Conservation (phyloP, 2,888 invertebrate genomes). For the Stenchaetothrips biformis region DNA sequence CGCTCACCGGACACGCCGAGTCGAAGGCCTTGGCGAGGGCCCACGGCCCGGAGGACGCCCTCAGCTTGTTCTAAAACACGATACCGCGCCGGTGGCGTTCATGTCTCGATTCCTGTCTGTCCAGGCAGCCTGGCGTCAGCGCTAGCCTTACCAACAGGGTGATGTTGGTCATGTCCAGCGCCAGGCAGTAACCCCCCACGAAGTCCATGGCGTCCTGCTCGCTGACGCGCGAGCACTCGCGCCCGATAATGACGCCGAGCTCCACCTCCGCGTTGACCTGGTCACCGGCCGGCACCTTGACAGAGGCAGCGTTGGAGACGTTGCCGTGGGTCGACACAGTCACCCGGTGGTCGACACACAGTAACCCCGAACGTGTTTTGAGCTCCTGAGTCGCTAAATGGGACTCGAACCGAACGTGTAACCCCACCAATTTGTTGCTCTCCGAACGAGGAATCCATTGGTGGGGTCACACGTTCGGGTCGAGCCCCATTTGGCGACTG, state of each 20-base stretch:
- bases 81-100: no score
- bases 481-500: no score
- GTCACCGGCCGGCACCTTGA: constrained; percentile 61
- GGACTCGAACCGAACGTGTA: no score
- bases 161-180: constrained; percentile 65
- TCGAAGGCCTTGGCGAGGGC: constrained; percentile 72
- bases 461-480: no score
- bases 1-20: constrained; percentile 68
- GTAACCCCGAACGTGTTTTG: no score
- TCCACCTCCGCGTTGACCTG: constrained; percentile 70
- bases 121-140: no score
- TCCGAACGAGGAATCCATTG: no score
- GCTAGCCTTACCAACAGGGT: background rate
- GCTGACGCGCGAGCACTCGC: constrained; percentile 54
- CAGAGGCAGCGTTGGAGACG: constrained; percentile 34
- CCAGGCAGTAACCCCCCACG: constrained; percentile 65
- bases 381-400: no score
- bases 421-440: no score
- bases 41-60: constrained; percentile 64
- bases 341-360: background rate
- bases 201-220: constrained; percentile 54
- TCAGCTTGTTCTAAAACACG: constrained; percentile 46
- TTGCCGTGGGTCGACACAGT: constrained; percentile 15
- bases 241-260: constrained; percentile 66
- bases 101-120: no score